Evolutionary conservation across 2,113 vertebrate species (phyloP).

Genomic region (Empidonax traillii): DNA sequence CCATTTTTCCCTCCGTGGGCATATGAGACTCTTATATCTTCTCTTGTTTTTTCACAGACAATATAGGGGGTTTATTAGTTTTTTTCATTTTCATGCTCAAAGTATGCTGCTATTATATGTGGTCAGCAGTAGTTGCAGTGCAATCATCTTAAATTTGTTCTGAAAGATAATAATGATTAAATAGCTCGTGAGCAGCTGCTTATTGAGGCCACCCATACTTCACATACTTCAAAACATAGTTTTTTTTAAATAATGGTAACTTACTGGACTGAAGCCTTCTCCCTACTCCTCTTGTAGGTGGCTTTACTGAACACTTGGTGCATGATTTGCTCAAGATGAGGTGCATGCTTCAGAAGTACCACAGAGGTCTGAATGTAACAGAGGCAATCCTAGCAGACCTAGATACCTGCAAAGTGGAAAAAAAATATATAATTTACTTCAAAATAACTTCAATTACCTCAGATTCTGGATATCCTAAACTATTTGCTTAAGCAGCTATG

Average conservation of each 20-base stretch:
- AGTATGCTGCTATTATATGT: background rate
- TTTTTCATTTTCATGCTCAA: background rate
- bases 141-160: background rate
- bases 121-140: background rate
- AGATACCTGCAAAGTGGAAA: background rate
- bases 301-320: background rate
- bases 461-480: background rate
- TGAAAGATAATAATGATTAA: background rate
- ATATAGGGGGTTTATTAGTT: background rate
- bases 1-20: background rate
- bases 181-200: background rate
- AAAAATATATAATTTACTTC: background rate
- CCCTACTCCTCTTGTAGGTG: background rate
- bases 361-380: background rate
- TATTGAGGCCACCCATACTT: background rate
- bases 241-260: background rate
- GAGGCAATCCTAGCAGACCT: background rate
- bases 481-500: background rate
- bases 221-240: background rate
- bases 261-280: background rate
- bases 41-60: background rate
- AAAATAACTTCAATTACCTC: background rate
- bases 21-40: background rate
- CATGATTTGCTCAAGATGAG: background rate
- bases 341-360: background rate